phyloP scores from a whole-genome alignment of 2,797 vertebrate genomes.

The Cichlasoma orientale region DNA sequence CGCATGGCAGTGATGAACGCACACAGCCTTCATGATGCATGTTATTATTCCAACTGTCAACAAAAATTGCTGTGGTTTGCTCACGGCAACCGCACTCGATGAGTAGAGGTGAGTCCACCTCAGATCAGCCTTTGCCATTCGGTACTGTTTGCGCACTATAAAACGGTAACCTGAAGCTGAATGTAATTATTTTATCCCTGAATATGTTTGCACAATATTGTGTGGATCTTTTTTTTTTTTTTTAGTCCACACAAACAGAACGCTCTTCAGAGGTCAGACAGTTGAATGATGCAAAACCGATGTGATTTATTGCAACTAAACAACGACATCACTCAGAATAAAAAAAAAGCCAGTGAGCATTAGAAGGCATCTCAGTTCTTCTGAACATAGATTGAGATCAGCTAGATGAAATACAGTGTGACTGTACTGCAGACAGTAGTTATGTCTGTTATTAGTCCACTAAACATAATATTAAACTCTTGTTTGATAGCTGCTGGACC shows the following conservation, averaged over 20 bases:
- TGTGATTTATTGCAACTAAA: constrained; percentile 23
- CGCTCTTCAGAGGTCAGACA: constrained; percentile 5
- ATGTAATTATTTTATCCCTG: neutral
- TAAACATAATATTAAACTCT: neutral
- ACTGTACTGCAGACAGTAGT: neutral
- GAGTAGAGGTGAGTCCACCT: constrained; percentile 13
- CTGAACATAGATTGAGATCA: neutral
- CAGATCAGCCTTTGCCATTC: constrained; percentile 7
- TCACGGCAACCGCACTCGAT: constrained; percentile 15
- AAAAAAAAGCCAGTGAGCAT: neutral
- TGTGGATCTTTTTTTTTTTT: neutral
- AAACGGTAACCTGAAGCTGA: neutral
- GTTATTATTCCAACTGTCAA: constrained; percentile 51
- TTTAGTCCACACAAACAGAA: constrained; percentile 2
- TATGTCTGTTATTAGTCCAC: neutral
- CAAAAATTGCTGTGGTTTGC: constrained; percentile 42
- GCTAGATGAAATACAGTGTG: neutral
- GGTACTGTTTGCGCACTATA: neutral
- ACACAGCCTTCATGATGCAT: constrained; percentile 40
- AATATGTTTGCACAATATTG: constrained; percentile 1
- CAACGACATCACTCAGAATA: neutral
- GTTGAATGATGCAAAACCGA: constrained; percentile 10
- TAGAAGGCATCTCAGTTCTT: neutral
- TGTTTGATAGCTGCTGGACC: neutral
- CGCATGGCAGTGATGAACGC: constrained; percentile 21